A percentile compares a stretch with the other conserved stretches of the same genome.
phyloP scores from a whole-genome alignment of 2,797 vertebrate species.

The Chelmon rostratus region DNA sequence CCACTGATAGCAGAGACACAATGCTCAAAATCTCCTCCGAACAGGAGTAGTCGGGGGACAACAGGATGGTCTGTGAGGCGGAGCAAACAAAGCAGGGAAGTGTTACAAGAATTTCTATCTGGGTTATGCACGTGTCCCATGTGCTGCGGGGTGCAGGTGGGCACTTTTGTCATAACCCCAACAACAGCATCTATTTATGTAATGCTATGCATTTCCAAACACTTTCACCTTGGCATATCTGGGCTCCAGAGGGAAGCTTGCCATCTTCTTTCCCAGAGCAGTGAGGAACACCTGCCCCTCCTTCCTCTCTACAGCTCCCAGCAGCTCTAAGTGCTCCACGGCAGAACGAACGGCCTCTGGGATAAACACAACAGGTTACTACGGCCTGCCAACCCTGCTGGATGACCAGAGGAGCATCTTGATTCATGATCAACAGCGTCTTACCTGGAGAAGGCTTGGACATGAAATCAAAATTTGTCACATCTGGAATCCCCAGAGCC shows the following conservation, averaged over 20 bases:
- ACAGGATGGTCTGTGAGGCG: conserved; percentile 90
- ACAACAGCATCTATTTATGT: not conserved
- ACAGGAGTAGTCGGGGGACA: conserved; percentile 93
- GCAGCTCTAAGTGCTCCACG: conserved; percentile 90
- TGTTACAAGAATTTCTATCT: not conserved
- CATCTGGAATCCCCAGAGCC: conserved; percentile 92
- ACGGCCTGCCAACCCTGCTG: rapidly evolving
- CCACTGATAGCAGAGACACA: conserved; percentile 93
- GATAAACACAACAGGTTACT: conserved; percentile 24
- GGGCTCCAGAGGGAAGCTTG: conserved; percentile 95
- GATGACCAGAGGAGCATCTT: not conserved
- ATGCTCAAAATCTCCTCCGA: conserved; percentile 95
- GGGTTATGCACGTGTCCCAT: not conserved
- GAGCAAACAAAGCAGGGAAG: not conserved
- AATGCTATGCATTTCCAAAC: not conserved
- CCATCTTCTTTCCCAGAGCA: conserved; percentile 94
- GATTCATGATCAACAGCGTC: not conserved
- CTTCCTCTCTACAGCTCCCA: conserved; percentile 92
- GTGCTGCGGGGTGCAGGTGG: not conserved
- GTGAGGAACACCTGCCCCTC: conserved; percentile 90
- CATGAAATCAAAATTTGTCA: conserved; percentile 98
- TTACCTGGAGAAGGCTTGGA: conserved; percentile 96
- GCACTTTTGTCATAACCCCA: not conserved
- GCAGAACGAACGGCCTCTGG: conserved; percentile 92
- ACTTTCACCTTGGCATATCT: conserved; percentile 93